Percentiles rank a stretch among this genome's conserved stretches.
phyloP scores from a whole-genome alignment of 2,888 invertebrate genomes.

The Alviniconcha strummeri region DNA sequence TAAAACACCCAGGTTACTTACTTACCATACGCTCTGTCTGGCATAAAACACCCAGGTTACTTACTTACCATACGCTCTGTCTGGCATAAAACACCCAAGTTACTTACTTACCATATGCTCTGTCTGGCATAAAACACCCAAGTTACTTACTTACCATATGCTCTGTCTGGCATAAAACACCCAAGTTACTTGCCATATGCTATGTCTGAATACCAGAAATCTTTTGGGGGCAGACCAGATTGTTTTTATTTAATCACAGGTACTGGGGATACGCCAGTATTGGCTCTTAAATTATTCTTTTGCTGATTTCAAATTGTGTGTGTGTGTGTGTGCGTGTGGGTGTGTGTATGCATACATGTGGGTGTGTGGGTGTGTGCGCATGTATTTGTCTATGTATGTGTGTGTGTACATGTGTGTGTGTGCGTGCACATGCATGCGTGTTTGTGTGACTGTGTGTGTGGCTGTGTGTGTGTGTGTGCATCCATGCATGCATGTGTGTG shows the following conservation, averaged over 20 bases:
- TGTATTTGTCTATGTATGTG: neutral
- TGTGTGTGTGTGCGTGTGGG: neutral
- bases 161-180: too few relatives aligned
- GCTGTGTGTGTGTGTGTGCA: neutral
- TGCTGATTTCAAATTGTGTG: neutral
- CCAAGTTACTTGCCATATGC: neutral
- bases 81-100: too few relatives aligned
- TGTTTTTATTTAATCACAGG: neutral
- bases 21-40: too few relatives aligned
- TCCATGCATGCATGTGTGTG: neutral
- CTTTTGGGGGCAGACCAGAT: neutral
- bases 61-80: too few relatives aligned
- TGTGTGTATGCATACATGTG: neutral
- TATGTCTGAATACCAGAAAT: neutral
- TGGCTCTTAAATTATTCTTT: too few relatives aligned
- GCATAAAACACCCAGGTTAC: too few relatives aligned
- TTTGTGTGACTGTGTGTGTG: neutral
- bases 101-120: too few relatives aligned
- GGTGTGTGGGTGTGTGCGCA: neutral
- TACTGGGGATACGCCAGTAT: too few relatives aligned
- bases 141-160: too few relatives aligned
- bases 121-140: too few relatives aligned
- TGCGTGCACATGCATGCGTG: conserved; percentile 4
- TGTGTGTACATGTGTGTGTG: conserved; percentile 4
- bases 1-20: too few relatives aligned